Conservation (phyloP, 2,113 vertebrate species). For the Syrrhaptes paradoxus region DNA sequence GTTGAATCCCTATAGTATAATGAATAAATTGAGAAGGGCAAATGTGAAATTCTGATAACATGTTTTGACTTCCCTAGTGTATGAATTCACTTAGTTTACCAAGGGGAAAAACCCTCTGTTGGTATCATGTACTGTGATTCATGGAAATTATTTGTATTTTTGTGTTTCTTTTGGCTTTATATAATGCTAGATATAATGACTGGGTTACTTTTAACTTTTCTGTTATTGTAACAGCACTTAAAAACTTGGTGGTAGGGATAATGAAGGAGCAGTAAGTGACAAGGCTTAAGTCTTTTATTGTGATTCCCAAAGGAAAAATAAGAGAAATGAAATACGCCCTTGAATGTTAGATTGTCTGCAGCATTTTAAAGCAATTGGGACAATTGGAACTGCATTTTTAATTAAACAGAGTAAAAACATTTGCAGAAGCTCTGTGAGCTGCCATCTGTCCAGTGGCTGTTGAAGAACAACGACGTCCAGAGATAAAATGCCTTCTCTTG, state of each 20-base stretch:
- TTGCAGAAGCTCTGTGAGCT: neutral
- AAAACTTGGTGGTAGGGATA: neutral
- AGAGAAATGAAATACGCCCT: neutral
- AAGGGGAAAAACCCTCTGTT: neutral
- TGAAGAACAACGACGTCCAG: neutral
- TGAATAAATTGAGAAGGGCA: neutral
- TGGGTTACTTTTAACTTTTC: neutral
- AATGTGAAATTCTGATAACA: neutral
- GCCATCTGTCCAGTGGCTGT: neutral
- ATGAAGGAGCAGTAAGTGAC: neutral
- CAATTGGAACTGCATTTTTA: neutral
- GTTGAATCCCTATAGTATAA: neutral
- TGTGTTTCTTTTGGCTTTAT: neutral
- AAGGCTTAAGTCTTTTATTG: neutral
- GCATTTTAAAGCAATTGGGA: neutral
- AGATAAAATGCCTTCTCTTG: neutral
- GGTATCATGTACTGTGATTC: rapidly evolving
- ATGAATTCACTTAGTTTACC: neutral
- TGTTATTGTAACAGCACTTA: neutral
- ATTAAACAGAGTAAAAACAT: neutral
- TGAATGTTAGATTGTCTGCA: neutral
- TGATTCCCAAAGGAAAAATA: neutral
- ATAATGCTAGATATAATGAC: neutral
- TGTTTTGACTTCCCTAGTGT: neutral
- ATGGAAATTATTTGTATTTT: neutral